These are phyloP conservation scores for Galeopsomyia nigrocyanea DNA, from an alignment of 2,888 invertebrate genomes.

Conservation along the genomic window DNA sequence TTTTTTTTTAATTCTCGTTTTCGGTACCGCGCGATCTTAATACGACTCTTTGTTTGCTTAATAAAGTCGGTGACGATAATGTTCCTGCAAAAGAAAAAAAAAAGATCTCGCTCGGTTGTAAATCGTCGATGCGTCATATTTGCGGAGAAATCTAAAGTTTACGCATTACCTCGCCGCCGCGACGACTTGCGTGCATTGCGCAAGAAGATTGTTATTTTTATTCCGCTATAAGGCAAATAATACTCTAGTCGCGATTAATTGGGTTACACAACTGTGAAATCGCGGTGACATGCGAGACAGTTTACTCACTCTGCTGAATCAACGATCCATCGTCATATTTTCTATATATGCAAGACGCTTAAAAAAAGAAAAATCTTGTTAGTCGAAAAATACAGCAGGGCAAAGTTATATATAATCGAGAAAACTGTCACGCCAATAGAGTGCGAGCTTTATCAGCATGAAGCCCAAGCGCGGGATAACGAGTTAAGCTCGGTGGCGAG, in stretches of 20 bases:
- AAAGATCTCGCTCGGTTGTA: too few relatives aligned
- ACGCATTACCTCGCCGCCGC: too few relatives aligned
- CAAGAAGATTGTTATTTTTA: too few relatives aligned
- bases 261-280: background rate
- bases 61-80: background rate
- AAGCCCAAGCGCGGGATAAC: slow-evolving; percentile 13
- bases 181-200: too few relatives aligned
- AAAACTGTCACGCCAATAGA: background rate
- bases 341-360: too few relatives aligned
- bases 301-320: background rate
- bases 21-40: background rate
- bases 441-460: background rate
- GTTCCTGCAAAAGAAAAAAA: background rate
- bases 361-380: too few relatives aligned
- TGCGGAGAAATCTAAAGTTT: too few relatives aligned
- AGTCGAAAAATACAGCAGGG: too few relatives aligned
- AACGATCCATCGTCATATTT: too few relatives aligned
- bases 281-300: background rate
- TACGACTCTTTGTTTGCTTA: background rate
- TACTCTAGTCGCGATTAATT: background rate
- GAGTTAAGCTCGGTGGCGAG: slow-evolving; percentile 1
- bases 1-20: background rate
- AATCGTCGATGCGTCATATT: too few relatives aligned
- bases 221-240: too few relatives aligned
- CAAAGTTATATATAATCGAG: too few relatives aligned